Conservation (phyloP, 2,888 invertebrate genomes). For the Cosmorhoe ocellata region DNA sequence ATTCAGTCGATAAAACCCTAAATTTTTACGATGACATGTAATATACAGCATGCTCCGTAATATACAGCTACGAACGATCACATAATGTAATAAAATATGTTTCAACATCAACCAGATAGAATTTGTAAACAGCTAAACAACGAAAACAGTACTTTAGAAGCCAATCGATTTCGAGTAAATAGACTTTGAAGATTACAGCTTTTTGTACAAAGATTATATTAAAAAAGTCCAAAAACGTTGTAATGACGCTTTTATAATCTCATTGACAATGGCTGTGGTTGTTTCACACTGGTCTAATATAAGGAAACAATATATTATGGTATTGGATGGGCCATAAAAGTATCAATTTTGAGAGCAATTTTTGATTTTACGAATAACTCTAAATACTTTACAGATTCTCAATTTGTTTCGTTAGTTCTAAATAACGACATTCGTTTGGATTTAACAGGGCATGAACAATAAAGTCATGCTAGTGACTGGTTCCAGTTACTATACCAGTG, state of each 20-base stretch:
- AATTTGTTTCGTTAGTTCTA: too few species aligned
- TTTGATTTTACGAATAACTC: too few species aligned
- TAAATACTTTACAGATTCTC: too few species aligned
- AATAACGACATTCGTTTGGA: not conserved
- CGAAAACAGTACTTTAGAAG: constrained; percentile 56
- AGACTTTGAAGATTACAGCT: constrained; percentile 42
- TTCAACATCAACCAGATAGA: constrained; percentile 75
- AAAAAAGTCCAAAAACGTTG: constrained; percentile 34
- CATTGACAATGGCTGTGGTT: constrained; percentile 9
- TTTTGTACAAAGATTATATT: constrained; percentile 48
- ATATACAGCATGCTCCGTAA: constrained; percentile 33
- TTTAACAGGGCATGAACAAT: too few species aligned
- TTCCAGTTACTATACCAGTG: constrained; percentile 8
- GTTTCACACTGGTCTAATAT: constrained; percentile 10
- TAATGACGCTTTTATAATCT: constrained; percentile 26
- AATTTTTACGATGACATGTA: constrained; percentile 34
- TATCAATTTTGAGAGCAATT: too few species aligned
- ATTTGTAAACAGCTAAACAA: constrained; percentile 74
- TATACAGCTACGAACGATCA: constrained; percentile 28
- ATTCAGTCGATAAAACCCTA: constrained; percentile 72
- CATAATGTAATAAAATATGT: constrained; percentile 69
- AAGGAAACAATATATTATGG: not conserved
- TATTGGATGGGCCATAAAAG: too few species aligned
- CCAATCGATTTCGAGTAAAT: constrained; percentile 50
- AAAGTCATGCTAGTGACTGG: not conserved